Conservation (phyloP, 2,888 invertebrate species). For the Charanyca ferruginea region DNA sequence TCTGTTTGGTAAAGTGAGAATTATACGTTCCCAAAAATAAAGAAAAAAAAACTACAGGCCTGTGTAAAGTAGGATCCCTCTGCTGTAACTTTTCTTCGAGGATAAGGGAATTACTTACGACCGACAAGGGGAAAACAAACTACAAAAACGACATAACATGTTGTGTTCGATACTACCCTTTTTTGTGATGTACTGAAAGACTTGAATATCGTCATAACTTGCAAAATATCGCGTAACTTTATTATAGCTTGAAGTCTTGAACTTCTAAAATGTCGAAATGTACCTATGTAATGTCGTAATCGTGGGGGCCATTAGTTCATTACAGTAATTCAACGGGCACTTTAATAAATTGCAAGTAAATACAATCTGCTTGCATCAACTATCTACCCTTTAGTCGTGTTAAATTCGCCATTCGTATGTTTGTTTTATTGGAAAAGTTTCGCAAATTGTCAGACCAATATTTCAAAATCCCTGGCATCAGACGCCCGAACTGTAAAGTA, state of each 20-base stretch:
- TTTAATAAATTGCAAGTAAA: conserved; percentile 42
- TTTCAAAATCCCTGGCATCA: conserved; percentile 68
- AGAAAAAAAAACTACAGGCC: conserved; percentile 76
- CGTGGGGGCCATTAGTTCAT: conserved; percentile 10
- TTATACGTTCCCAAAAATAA: conserved; percentile 83
- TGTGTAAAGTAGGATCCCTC: conserved; percentile 80
- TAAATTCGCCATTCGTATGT: conserved; percentile 27
- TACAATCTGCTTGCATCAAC: conserved; percentile 2
- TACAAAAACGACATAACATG: conserved; percentile 82
- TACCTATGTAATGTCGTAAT: conserved; percentile 14
- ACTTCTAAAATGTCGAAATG: conserved; percentile 42
- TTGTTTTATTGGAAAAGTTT: conserved; percentile 53
- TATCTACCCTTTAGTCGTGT: conserved; percentile 6
- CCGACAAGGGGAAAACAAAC: conserved; percentile 84
- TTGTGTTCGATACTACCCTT: conserved; percentile 76
- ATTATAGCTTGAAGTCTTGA: conserved; percentile 13
- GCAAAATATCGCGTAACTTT: conserved; percentile 38
- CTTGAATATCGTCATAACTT: conserved; percentile 42
- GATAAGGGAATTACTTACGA: conserved; percentile 85
- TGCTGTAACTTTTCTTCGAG: conserved; percentile 82
- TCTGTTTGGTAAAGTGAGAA: conserved; percentile 84
- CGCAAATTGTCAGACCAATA: conserved; percentile 66
- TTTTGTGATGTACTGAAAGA: conserved; percentile 60
- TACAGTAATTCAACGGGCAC: conserved; percentile 22
- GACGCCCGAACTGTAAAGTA: conserved; percentile 71